Percentiles rank a stretch among this genome's conserved stretches.
phyloP scores from a whole-genome alignment of 2,888 invertebrate species.

The Gortyna flavago region DNA sequence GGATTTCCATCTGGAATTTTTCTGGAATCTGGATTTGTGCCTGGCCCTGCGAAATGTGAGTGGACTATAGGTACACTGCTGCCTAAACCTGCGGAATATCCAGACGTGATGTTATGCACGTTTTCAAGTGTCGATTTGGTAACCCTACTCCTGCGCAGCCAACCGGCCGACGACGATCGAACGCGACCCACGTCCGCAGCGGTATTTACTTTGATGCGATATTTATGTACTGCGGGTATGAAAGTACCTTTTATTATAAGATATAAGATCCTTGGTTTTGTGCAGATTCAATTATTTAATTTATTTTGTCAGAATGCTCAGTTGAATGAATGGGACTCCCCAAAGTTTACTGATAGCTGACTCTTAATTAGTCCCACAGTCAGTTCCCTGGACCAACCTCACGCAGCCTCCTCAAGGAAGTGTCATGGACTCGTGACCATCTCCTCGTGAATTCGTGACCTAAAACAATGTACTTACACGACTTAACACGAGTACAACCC shows the following conservation, averaged over 20 bases:
- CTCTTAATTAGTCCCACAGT: slow-evolving; percentile 24
- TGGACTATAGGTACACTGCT: too few species aligned
- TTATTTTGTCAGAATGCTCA: slow-evolving; percentile 6
- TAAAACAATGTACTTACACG: slow-evolving; percentile 32
- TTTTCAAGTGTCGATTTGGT: neutral
- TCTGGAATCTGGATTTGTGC: too few species aligned
- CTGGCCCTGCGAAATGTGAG: too few species aligned
- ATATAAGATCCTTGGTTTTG: slow-evolving; percentile 19
- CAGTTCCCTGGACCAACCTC: neutral
- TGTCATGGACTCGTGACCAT: slow-evolving; percentile 35
- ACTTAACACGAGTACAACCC: slow-evolving; percentile 8
- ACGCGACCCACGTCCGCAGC: slow-evolving; percentile 56
- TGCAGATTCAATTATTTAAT: slow-evolving; percentile 39
- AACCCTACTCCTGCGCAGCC: slow-evolving; percentile 53
- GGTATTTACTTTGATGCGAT: slow-evolving; percentile 60
- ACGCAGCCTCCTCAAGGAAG: slow-evolving; percentile 6
- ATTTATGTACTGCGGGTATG: slow-evolving; percentile 49
- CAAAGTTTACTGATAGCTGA: neutral
- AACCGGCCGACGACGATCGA: slow-evolving; percentile 38
- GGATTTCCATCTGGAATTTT: too few species aligned
- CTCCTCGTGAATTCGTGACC: slow-evolving; percentile 37
- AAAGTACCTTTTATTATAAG: slow-evolving; percentile 37
- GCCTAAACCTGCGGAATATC: too few species aligned
- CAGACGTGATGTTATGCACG: neutral
- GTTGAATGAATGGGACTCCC: slow-evolving; percentile 20